Evolutionary conservation across 2,113 vertebrate genomes (phyloP), one percentile per base, ranked within the genome.

Genomic region (Abramis brama): DNA sequence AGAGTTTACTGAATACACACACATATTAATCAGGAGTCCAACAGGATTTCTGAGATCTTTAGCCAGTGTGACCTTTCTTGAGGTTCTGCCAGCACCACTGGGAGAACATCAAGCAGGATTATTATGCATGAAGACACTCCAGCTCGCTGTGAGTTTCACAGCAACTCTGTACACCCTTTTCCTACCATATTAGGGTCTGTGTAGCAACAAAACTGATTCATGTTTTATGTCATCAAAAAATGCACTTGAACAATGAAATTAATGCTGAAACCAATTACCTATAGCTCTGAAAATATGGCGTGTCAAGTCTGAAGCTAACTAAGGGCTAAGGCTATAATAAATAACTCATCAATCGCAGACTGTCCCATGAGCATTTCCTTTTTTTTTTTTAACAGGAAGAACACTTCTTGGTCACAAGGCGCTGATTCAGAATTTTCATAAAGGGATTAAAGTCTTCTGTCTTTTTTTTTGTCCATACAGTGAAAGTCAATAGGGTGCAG

Each of bases 91-190:
- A 5, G 43, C n/a, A 27, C 36, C 59, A 47, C 36, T n/a, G 43
- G 62, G 25, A 70, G 45, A 70, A 70, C 45, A 82, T 23, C 80
- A 50, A 70, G 64, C 25, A 23, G 9, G 17, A 52, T 70, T 68
- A 70, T 68, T 70, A 82, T 52, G 27, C 62, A 70, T 55, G 45
- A 82, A 70, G 45, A 82, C 64, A 36, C 62, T 33, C 6, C 45
- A 82, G 79, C 62, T 23, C 12, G 1, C 6, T 79, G 27, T 11
- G 59, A 64, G 45, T 64, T 45, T 64, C 39, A 64, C 33, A 62
- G 33, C 39, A 81, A 64, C 59, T 19, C 79, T 80, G 57, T 66
- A 47, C 4, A 3, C 3, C 10, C 36, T 55, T 21, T 70, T 55
- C 36, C 27, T 55, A 82, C 80, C 62, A 70, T 52, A 82, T 70